Conservation (phyloP, 2,888 invertebrate genomes). For the Ormyrus labotus region DNA sequence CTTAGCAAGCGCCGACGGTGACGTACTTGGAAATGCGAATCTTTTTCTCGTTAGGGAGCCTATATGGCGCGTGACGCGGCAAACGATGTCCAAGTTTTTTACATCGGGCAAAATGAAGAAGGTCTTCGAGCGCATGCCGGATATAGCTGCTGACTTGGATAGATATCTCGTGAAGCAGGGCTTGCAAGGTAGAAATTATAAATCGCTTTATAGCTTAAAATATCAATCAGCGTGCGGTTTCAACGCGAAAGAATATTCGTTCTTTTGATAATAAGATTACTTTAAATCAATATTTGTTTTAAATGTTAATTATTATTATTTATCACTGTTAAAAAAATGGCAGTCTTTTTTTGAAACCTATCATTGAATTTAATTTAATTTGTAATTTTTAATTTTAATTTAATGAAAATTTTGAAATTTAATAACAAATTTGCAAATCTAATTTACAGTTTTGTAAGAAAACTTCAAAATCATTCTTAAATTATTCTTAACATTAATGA, state of each 20-base stretch:
- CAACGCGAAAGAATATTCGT: background rate
- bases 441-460: too few species aligned
- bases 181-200: background rate
- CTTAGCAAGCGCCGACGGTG: slow-evolving; percentile 67
- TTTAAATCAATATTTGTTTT: background rate
- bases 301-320: background rate
- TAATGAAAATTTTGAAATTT: too few species aligned
- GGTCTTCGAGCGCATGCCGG: slow-evolving; percentile 66
- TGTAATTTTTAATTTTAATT: too few species aligned
- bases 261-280: background rate
- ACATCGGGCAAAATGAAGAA: slow-evolving; percentile 69
- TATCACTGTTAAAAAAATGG: background rate
- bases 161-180: background rate
- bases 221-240: background rate
- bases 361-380: background rate
- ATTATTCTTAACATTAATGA: too few species aligned
- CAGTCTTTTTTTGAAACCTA: background rate
- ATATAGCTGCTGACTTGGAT: slow-evolving; percentile 62
- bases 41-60: slow-evolving; percentile 75
- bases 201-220: background rate
- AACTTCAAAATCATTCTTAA: too few species aligned
- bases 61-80: slow-evolving; percentile 74
- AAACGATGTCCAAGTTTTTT: slow-evolving; percentile 76
- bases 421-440: too few species aligned
- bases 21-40: slow-evolving; percentile 73